phyloP scores from a whole-genome alignment of 2,113 vertebrate genomes.

The Podarcis raffonei region DNA sequence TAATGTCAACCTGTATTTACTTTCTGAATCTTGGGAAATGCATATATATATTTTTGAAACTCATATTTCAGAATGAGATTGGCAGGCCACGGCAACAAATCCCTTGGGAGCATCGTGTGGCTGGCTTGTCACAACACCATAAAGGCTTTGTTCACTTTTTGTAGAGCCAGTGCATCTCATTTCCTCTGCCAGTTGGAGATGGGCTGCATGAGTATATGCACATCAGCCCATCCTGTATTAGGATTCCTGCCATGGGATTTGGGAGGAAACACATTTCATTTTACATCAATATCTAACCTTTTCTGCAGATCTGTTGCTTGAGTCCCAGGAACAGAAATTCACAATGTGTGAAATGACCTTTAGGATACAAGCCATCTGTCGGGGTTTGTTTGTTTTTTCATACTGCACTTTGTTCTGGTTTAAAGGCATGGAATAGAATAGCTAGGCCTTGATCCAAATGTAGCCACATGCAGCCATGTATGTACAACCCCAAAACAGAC shows the following conservation, averaged over 20 bases:
- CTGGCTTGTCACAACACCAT: neutral
- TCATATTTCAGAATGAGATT: constrained; percentile 5
- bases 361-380: neutral
- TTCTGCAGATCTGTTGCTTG: neutral
- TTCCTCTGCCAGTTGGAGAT: neutral
- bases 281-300: neutral
- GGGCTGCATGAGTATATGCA: too few relatives aligned
- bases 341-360: neutral
- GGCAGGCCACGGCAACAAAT: neutral
- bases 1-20: neutral
- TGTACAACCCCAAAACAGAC: too few relatives aligned
- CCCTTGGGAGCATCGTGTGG: neutral
- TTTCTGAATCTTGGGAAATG: constrained; percentile 2
- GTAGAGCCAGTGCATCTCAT: neutral
- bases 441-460: neutral
- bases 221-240: neutral
- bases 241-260: neutral
- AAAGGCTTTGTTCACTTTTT: neutral
- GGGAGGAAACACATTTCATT: neutral
- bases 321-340: neutral
- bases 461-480: too few relatives aligned
- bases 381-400: neutral
- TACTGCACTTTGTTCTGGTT: neutral
- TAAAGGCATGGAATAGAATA: neutral
- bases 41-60: neutral